phyloP scores from a whole-genome alignment of 2,113 vertebrate species.

The Mus pahari region DNA sequence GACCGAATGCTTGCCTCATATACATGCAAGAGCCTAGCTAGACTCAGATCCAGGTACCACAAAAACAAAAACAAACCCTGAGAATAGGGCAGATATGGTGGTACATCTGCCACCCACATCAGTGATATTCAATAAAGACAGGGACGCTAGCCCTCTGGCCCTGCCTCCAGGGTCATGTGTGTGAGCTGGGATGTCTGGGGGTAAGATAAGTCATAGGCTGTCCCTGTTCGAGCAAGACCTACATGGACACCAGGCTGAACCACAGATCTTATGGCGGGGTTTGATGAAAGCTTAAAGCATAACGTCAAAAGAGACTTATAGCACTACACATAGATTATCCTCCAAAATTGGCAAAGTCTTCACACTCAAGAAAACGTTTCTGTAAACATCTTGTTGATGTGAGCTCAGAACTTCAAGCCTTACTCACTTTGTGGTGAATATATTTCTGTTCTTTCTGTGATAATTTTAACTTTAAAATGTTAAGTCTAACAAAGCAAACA shows the following conservation, averaged over 20 bases:
- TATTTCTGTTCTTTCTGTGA: neutral
- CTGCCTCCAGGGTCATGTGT: neutral
- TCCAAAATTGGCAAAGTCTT: neutral
- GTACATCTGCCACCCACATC: neutral
- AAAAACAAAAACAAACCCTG: neutral
- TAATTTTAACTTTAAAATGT: slow-evolving; percentile 1
- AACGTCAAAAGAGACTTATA: neutral
- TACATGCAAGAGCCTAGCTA: neutral
- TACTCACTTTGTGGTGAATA: neutral
- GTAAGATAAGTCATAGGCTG: neutral
- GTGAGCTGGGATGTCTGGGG: neutral
- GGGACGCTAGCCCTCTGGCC: neutral
- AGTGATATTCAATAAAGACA: neutral
- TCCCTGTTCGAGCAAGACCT: neutral
- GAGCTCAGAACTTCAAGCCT: neutral
- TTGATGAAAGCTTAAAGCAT: neutral
- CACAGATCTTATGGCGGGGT: too few relatives aligned
- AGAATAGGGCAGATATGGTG: neutral
- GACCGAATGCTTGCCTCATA: neutral
- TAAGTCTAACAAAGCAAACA: neutral
- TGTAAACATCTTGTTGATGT: neutral
- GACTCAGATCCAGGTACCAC: neutral
- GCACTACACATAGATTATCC: neutral
- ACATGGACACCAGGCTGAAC: neutral
- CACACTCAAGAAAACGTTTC: neutral